Evolutionary conservation across 1,140 invertebrate species (phyloP), one percentile per base, ranked within the genome.

Genomic region (Microplitis mediator): DNA sequence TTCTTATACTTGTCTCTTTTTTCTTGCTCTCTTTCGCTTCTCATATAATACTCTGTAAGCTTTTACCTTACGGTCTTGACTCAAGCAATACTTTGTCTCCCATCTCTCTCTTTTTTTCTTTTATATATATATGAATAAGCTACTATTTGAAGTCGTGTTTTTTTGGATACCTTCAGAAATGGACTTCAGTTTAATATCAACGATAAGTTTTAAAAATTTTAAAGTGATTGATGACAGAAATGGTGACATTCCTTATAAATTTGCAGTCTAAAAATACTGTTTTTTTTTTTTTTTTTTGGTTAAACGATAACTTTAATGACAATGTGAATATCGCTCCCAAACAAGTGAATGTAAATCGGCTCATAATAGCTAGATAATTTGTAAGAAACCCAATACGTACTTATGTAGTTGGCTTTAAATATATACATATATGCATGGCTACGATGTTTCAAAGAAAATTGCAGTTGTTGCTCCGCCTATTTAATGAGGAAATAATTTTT

Each of bases 101-200:
- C 23, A 23, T 23, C 60, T 68, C 61, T 72, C 69, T 76, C 78
- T 77, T 74, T 75, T 67, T 60, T 70, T 74, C 68, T 70, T 70
- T 64, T 23, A 23, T 23, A 23, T 23, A 23, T 23, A 60, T 67
- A 72, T 72, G 81, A 80, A 78, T 82, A 83, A 82, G 82, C 77
- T 83, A 80, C 78, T 84, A 78, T 81, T 80, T 80, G 32, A 39
- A 13, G 14, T 4, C 62, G 35, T 35, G 34, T 45, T 35, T 14
- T 45, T 45, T 45, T 45, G 6, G 11, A 45, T 9, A 45, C 5
- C 4, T 45, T 45, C 11, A 45, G 39, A 45, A 39, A 45, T 6
- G 39, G 6, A 45, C 39, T 45, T 6, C 11, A 45, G 39, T 45
- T 45, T 6, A 45, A 45, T 45, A 45, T 11, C 39, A 45, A 6